Percentiles rank a stretch among this genome's conserved stretches.
phyloP scores from a whole-genome alignment of 2,888 invertebrate species.

The Andrena camellia region DNA sequence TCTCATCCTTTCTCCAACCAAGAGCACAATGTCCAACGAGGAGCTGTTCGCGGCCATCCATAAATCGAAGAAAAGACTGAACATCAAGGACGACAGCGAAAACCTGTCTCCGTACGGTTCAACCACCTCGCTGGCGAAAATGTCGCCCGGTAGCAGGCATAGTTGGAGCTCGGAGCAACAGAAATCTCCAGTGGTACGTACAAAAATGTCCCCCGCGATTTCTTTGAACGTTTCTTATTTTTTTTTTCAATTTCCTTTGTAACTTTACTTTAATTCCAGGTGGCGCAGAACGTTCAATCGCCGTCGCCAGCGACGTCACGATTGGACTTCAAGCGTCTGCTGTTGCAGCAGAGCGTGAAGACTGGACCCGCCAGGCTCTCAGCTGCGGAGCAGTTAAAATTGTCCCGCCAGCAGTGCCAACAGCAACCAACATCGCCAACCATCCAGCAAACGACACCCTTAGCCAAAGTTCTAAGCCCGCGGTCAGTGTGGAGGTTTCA shows the following conservation, averaged over 20 bases:
- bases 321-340: constrained; percentile 93
- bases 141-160: constrained; percentile 85
- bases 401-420: constrained; percentile 87
- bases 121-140: constrained; percentile 86
- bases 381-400: constrained; percentile 92
- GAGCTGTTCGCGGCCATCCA: constrained; percentile 92
- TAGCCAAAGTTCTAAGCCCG: constrained; percentile 89
- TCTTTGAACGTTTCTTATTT: no score
- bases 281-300: constrained; percentile 60
- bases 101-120: constrained; percentile 82
- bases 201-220: background rate
- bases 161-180: constrained; percentile 88
- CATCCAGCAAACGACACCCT: constrained; percentile 69
- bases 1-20: constrained; percentile 87
- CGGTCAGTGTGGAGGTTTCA: constrained; percentile 91
- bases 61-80: constrained; percentile 91
- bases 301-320: constrained; percentile 90
- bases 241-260: background rate
- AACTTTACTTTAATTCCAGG: constrained; percentile 66
- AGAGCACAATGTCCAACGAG: constrained; percentile 92
- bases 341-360: constrained; percentile 92
- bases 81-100: constrained; percentile 87
- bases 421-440: constrained; percentile 84
- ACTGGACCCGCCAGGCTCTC: constrained; percentile 89
- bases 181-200: constrained; percentile 77